Base-by-base conservation (phyloP, 2,113 vertebrate species). In the Rhynchomys soricoides region DNA sequence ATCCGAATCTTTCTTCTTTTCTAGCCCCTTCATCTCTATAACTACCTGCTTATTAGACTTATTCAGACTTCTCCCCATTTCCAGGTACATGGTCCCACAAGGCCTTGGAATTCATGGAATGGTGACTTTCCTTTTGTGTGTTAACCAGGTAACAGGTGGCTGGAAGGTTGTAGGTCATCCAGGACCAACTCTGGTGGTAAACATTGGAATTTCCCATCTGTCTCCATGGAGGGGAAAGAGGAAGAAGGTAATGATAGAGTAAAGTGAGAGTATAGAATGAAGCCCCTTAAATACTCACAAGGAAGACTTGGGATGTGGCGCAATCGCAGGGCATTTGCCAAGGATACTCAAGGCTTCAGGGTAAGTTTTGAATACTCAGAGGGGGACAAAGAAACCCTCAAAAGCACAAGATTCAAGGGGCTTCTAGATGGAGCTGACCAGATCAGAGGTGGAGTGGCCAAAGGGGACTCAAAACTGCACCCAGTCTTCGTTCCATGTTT, bases 401-500 rank as follows among this genome's bases (percentile, higher is more conserved):
- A 52, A 52, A 40, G 22, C 0, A 43, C 34, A 22, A 22, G 11
- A 5, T 11, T 78, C 7, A 5, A 13, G 37, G 78, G 50, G 34
- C 29, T 50, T 68, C 34, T 74, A 43, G 62, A 24, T 17, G 24
- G 73, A 55, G 26, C 21, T 0, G 2, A 3, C 17, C 1, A 43
- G 2, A 3, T 13, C 1, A 43, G 37, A 26, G 4, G 4, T 8
- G 7, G 34, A 21, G 3, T 21, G 15, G 22, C 11, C 34, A 48
- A 12, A n/a, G 37, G 40, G 24, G 21, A 2, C 11, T 7, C 15
- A n/a, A 29, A 50, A 2, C 4, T n/a, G 1, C 10, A 40, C 12
- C 5, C 12, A 21, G 0, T 19, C 29, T 31, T 3, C 5, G 17
- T 11, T 62, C 21, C 45, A 12, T 1, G 3, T 21, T 37, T n/a